Percentiles rank a stretch among this genome's conserved stretches.
Conservation (phyloP, 92 coral and sea anemone species). For the Meandrina meandrites region DNA sequence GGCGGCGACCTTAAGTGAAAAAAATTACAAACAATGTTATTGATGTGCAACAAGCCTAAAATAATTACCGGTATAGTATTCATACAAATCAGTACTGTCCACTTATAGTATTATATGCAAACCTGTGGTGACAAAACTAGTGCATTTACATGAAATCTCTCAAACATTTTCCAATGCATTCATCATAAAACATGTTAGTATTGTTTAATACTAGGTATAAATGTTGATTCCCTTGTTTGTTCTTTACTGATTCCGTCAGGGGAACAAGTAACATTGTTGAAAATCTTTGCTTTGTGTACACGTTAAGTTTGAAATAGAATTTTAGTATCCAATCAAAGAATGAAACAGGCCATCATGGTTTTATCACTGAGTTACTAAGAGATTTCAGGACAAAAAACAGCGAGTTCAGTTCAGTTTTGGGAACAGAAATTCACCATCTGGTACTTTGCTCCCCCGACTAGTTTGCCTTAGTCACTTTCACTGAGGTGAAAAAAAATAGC, state of each 20-base stretch:
- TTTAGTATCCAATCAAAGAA: no score
- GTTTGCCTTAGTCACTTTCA: no score
- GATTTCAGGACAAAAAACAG: no score
- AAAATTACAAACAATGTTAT: neutral
- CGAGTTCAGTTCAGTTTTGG: no score
- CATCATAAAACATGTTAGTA: neutral
- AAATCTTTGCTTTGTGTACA: neutral
- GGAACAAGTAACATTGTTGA: neutral
- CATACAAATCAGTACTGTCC: no score
- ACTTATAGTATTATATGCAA: neutral
- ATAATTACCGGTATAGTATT: no score
- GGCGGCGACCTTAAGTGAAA: slow-evolving; percentile 35
- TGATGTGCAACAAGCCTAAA: neutral
- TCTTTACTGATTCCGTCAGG: neutral
- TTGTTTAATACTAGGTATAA: neutral
- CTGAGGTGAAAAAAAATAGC: neutral
- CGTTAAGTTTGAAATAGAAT: no score
- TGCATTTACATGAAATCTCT: neutral
- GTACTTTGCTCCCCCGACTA: no score
- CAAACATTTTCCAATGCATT: neutral
- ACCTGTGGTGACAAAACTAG: neutral
- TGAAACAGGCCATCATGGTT: no score
- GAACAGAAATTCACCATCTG: no score
- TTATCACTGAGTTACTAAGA: no score
- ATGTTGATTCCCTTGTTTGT: neutral